These are phyloP conservation scores for Plutomurus gul DNA, from an alignment of 1,140 invertebrate genomes.

Conservation along the genomic window DNA sequence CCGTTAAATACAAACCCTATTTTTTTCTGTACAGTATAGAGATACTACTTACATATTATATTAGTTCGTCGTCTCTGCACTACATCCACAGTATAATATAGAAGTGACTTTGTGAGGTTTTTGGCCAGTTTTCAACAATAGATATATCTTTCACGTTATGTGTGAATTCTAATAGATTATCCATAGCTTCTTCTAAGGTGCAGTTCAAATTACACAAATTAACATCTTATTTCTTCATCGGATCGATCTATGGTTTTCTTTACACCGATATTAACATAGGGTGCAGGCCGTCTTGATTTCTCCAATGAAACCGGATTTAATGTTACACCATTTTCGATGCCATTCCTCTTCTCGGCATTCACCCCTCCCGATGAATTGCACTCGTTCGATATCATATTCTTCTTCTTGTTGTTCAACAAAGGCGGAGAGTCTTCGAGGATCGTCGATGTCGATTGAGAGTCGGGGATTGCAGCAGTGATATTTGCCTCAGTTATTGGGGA, in stretches of 20 bases:
- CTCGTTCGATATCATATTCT: not conserved
- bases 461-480: constrained; percentile 53
- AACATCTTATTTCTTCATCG: constrained; percentile 53
- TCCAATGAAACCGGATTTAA: constrained; percentile 45
- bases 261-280: constrained; percentile 49
- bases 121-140: no score
- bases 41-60: no score
- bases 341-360: constrained; percentile 28
- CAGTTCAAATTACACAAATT: not conserved
- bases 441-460: constrained; percentile 59
- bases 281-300: constrained; percentile 33
- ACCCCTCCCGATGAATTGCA: not conserved
- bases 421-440: constrained; percentile 55
- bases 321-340: constrained; percentile 51
- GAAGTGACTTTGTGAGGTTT: no score
- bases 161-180: no score
- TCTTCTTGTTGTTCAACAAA: not conserved
- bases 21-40: no score
- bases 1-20: no score
- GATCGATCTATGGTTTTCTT: constrained; percentile 35
- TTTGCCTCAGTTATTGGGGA: constrained; percentile 34
- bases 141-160: no score
- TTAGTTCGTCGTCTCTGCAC: no score
- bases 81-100: no score
- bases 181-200: not conserved